phyloP scores from a whole-genome alignment of 1,140 invertebrate species.

The Drosophila sproati region DNA sequence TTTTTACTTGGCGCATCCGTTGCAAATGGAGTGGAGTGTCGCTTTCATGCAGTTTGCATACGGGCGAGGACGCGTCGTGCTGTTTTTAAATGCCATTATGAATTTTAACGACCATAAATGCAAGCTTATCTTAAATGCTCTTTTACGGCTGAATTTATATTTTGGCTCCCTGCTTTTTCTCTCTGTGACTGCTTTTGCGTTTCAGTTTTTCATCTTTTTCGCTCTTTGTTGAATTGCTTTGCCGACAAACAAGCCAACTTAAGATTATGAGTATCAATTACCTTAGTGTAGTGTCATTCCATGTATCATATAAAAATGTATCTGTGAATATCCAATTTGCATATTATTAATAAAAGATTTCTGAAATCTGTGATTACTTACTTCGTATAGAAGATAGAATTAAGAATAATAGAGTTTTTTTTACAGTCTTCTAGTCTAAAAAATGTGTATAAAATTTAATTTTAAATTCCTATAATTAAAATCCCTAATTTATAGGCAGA shows the following conservation, averaged over 20 bases:
- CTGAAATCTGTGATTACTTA: too few species aligned
- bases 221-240: slow-evolving; percentile 15
- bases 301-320: slow-evolving; percentile 8
- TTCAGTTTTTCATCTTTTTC: not conserved
- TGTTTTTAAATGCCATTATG: slow-evolving; percentile 78
- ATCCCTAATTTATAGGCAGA: too few species aligned
- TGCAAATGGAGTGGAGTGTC: slow-evolving; percentile 47
- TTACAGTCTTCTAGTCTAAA: too few species aligned
- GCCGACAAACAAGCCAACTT: slow-evolving; percentile 24
- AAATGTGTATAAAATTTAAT: too few species aligned
- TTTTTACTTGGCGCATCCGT: slow-evolving; percentile 79
- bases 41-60: slow-evolving; percentile 54
- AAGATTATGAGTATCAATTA: slow-evolving; percentile 74
- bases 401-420: too few species aligned
- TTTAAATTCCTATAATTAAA: too few species aligned
- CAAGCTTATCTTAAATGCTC: slow-evolving; percentile 83
- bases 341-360: not conserved
- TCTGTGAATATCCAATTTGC: slow-evolving; percentile 19
- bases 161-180: slow-evolving; percentile 31
- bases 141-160: slow-evolving; percentile 80
- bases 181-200: slow-evolving; percentile 1
- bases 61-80: slow-evolving; percentile 28
- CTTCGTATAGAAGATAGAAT: too few species aligned
- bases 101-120: slow-evolving; percentile 84
- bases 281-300: slow-evolving; percentile 38